phyloP scores from a whole-genome alignment of 2,113 vertebrate species.

The Glaucomys volans region DNA sequence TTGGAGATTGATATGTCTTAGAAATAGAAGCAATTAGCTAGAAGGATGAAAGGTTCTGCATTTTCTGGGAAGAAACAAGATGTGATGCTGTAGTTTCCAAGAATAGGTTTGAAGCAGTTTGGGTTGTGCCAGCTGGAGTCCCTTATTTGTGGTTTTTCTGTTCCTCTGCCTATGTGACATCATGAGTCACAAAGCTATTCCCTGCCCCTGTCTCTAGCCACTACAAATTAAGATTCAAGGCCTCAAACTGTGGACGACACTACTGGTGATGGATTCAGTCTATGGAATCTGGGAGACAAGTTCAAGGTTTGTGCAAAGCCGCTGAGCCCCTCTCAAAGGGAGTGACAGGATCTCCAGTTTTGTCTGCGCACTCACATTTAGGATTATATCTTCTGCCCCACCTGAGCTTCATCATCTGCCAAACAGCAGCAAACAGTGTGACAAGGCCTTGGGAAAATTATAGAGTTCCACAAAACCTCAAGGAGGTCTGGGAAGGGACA shows the following conservation, averaged over 20 bases:
- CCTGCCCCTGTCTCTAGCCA: not conserved
- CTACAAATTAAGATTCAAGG: conserved; percentile 13
- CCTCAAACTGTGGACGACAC: not conserved
- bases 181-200: conserved; percentile 76
- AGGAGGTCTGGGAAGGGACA: not conserved
- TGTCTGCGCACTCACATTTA: not conserved
- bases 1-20: conserved; percentile 77
- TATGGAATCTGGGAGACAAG: not conserved
- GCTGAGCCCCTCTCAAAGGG: not conserved
- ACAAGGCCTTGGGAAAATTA: not conserved
- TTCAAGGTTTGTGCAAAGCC: not conserved
- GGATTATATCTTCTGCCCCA: not conserved
- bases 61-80: conserved; percentile 85
- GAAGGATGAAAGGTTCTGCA: conserved; percentile 77
- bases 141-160: conserved; percentile 82
- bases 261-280: not conserved
- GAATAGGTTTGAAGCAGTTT: conserved; percentile 84
- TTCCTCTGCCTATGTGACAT: conserved; percentile 73
- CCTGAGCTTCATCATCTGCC: not conserved
- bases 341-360: not conserved
- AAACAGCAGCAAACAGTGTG: not conserved
- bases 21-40: conserved; percentile 77
- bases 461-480: not conserved
- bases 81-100: conserved; percentile 80
- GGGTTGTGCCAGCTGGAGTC: conserved; percentile 83